These are phyloP conservation scores for Ciconia stormi DNA, from an alignment of 2,113 vertebrate genomes.

Conservation along the genomic window DNA sequence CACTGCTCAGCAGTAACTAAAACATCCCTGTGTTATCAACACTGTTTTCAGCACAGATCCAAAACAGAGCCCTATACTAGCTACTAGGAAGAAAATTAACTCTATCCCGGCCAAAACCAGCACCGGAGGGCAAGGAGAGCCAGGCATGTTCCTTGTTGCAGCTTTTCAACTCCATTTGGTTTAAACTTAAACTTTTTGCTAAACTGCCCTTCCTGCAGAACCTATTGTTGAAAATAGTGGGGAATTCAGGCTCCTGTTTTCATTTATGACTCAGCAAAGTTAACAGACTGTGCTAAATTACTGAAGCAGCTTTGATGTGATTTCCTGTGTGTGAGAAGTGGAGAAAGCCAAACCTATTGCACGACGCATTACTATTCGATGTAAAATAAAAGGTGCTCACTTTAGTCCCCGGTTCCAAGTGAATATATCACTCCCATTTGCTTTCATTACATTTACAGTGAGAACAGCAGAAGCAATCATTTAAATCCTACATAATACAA, in stretches of 20 bases:
- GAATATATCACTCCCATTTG: neutral
- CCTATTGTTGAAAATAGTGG: neutral
- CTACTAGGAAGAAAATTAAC: no score
- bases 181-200: neutral
- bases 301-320: conserved; percentile 36
- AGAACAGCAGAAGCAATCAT: neutral
- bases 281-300: conserved; percentile 41
- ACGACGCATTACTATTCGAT: neutral
- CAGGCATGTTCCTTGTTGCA: neutral
- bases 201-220: neutral
- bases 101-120: no score
- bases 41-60: no score
- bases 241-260: conserved; percentile 1
- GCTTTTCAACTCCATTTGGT: neutral
- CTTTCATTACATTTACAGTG: neutral
- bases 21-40: no score
- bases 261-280: conserved; percentile 45
- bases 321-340: conserved; percentile 7
- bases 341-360: neutral
- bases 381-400: conserved; percentile 20
- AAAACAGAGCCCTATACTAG: no score
- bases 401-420: neutral
- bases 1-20: no score
- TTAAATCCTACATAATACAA: neutral
- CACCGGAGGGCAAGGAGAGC: neutral